Conservation (phyloP, 2,797 vertebrate species). For the Hoplostethus mediterraneus region DNA sequence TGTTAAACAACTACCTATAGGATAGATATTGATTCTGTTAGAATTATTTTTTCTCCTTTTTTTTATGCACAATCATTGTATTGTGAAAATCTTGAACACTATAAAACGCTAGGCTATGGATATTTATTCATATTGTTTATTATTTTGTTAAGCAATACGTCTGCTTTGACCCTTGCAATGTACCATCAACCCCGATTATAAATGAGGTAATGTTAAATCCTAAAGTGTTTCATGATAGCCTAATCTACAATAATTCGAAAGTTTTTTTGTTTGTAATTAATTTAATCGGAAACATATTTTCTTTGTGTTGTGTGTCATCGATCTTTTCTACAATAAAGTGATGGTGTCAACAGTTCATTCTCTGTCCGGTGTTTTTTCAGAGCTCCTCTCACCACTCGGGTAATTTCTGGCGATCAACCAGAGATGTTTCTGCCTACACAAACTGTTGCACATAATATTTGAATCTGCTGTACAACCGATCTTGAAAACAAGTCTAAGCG, state of each 20-base stretch:
- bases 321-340: slow-evolving; percentile 78
- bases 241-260: neutral
- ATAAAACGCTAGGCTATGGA: slow-evolving; percentile 18
- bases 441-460: neutral
- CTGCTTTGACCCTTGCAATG: slow-evolving; percentile 55
- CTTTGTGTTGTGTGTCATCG: slow-evolving; percentile 76
- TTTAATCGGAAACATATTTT: slow-evolving; percentile 61
- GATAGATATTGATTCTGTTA: slow-evolving; percentile 5
- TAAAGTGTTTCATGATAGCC: slow-evolving; percentile 59
- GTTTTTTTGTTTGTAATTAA: slow-evolving; percentile 60
- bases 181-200: slow-evolving; percentile 62
- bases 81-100: slow-evolving; percentile 61
- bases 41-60: slow-evolving; percentile 9
- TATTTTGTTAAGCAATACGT: slow-evolving; percentile 11
- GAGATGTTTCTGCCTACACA: neutral
- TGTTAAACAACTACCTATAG: slow-evolving; percentile 42
- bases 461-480: too few relatives aligned
- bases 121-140: slow-evolving; percentile 39
- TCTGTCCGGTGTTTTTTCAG: neutral
- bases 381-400: neutral
- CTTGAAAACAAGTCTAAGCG: too few relatives aligned
- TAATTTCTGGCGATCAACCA: neutral
- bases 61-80: slow-evolving; percentile 64
- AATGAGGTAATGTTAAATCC: slow-evolving; percentile 45
- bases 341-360: slow-evolving; percentile 62